Evolutionary conservation across 2,113 vertebrate genomes (phyloP).

Genomic region (Spermophilus dauricus): DNA sequence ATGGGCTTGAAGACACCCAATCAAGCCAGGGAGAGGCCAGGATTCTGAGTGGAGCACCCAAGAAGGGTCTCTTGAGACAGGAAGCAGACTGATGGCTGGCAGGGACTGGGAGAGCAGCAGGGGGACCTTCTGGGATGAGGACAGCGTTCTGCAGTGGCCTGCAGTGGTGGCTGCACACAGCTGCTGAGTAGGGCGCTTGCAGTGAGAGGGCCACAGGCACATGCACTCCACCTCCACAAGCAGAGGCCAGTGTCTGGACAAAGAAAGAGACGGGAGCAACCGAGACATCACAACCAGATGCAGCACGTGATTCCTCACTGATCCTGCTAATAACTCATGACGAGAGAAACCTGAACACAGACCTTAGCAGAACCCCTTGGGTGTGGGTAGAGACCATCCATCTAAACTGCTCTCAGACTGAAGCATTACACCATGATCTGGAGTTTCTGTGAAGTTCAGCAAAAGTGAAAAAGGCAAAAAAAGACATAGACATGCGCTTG

Average conservation of each 20-base stretch:
- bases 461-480: neutral
- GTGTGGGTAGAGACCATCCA: neutral
- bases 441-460: neutral
- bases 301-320: neutral
- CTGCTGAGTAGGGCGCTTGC: neutral
- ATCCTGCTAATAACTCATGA: neutral
- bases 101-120: too few species aligned
- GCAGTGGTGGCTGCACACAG: rapidly evolving
- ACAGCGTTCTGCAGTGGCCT: neutral
- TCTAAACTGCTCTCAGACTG: too few species aligned
- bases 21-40: neutral
- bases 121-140: neutral
- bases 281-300: neutral
- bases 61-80: neutral
- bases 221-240: neutral
- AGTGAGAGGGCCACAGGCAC: too few species aligned
- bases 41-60: neutral
- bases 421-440: neutral
- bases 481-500: rapidly evolving
- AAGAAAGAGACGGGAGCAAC: neutral
- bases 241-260: neutral
- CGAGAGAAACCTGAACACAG: neutral
- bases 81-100: neutral
- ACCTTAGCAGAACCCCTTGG: neutral
- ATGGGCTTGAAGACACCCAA: neutral